Conservation (phyloP, 2,113 vertebrate species). For the Balaeniceps rex region DNA sequence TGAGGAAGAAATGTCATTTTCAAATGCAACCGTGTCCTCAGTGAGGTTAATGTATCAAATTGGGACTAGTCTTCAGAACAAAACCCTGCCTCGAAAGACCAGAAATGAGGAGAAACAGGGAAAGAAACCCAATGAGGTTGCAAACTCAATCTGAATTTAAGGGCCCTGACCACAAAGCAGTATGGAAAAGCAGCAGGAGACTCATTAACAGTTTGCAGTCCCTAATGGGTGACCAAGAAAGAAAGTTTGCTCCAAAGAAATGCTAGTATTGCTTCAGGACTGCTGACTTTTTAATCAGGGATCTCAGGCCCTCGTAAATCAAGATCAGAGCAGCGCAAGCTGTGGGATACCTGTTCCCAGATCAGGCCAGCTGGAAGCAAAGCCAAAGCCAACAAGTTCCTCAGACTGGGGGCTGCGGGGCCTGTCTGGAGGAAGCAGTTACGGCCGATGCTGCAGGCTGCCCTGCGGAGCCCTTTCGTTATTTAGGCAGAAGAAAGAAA, state of each 20-base stretch:
- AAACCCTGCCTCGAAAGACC: background rate
- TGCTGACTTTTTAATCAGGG: background rate
- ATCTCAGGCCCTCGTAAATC: conserved; percentile 16
- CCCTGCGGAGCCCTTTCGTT: background rate
- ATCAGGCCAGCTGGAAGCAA: conserved; percentile 36
- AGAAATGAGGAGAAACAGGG: background rate
- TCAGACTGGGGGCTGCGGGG: background rate
- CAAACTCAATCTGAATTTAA: background rate
- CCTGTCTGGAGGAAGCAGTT: background rate
- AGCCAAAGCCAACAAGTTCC: conserved; percentile 15
- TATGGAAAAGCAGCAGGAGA: background rate
- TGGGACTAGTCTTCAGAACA: background rate
- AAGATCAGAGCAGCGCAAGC: background rate
- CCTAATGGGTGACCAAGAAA: background rate
- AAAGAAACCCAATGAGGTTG: background rate
- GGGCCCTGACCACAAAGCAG: background rate
- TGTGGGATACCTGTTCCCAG: conserved; percentile 1
- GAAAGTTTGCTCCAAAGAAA: background rate
- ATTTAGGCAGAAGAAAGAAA: background rate
- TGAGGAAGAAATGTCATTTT: background rate
- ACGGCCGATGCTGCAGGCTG: background rate
- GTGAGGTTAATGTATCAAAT: background rate
- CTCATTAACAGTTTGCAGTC: background rate
- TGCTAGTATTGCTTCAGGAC: background rate
- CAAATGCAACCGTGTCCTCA: background rate